Percentiles rank a stretch among this genome's conserved stretches.
These are phyloP conservation scores for Paramormyrops kingsleyae DNA, from an alignment of 2,113 vertebrate genomes.

Conservation along the genomic window DNA sequence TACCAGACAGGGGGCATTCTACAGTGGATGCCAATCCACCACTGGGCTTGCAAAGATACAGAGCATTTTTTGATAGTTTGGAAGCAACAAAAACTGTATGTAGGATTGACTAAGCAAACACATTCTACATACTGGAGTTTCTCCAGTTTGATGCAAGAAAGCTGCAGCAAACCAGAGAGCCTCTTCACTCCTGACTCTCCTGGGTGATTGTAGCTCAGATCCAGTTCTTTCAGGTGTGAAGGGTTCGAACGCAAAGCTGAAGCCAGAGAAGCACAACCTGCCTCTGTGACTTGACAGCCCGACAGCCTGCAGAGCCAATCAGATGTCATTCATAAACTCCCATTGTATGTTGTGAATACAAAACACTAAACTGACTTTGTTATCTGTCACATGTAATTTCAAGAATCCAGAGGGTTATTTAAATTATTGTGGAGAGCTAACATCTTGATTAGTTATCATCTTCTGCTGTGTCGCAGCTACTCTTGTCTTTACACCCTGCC, in stretches of 20 bases:
- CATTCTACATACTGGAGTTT: neutral
- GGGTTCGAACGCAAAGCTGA: too few relatives aligned
- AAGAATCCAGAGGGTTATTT: neutral
- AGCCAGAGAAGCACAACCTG: too few relatives aligned
- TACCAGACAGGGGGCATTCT: neutral
- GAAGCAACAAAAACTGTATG: neutral
- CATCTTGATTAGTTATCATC: neutral
- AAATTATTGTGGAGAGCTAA: neutral
- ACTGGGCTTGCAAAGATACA: neutral
- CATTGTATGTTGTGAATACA: neutral
- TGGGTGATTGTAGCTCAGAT: neutral
- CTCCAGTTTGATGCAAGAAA: neutral
- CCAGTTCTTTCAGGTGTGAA: neutral
- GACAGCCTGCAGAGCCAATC: neutral
- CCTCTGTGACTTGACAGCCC: neutral
- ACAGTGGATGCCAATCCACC: neutral
- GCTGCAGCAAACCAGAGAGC: neutral
- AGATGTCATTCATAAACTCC: neutral
- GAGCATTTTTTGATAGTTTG: neutral
- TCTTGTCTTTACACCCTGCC: neutral
- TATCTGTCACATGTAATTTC: neutral
- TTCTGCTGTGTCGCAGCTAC: neutral
- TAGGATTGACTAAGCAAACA: neutral
- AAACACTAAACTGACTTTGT: neutral
- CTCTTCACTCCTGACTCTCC: neutral